phyloP scores from a whole-genome alignment of 2,888 invertebrate genomes.

The Parelbella ahira region DNA sequence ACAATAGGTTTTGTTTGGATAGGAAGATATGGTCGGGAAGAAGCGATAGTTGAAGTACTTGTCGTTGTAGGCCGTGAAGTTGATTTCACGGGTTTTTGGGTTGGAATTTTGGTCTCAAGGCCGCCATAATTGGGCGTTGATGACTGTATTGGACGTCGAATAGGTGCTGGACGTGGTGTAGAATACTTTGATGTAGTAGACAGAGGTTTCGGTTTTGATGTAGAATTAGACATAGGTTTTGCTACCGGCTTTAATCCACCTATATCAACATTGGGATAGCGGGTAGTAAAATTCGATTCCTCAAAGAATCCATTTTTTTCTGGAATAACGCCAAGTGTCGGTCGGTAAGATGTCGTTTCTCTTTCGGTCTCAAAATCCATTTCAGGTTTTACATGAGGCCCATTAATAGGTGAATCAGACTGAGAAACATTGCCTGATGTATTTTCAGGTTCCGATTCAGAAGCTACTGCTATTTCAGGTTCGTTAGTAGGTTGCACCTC shows the following conservation, averaged over 20 bases:
- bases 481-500: not conserved
- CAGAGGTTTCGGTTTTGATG: not conserved
- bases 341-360: not conserved
- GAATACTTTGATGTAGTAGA: not conserved
- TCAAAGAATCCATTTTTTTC: too few species aligned
- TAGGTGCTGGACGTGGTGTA: not conserved
- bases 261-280: slow-evolving; percentile 1
- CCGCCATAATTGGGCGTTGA: not conserved
- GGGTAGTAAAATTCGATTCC: not conserved
- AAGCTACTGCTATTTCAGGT: too few species aligned
- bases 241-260: slow-evolving; percentile 2
- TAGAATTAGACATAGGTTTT: not conserved
- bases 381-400: not conserved
- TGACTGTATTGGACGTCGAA: not conserved
- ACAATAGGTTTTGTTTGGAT: not conserved
- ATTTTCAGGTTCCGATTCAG: too few species aligned
- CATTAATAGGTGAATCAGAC: too few species aligned
- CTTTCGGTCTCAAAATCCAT: not conserved
- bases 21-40: not conserved
- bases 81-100: not conserved
- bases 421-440: too few species aligned
- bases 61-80: not conserved
- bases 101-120: too few species aligned
- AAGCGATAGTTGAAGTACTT: not conserved
- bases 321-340: not conserved